These are phyloP conservation scores for Brienomyrus brachyistius DNA, from an alignment of 2,113 vertebrate genomes.

Conservation along the genomic window DNA sequence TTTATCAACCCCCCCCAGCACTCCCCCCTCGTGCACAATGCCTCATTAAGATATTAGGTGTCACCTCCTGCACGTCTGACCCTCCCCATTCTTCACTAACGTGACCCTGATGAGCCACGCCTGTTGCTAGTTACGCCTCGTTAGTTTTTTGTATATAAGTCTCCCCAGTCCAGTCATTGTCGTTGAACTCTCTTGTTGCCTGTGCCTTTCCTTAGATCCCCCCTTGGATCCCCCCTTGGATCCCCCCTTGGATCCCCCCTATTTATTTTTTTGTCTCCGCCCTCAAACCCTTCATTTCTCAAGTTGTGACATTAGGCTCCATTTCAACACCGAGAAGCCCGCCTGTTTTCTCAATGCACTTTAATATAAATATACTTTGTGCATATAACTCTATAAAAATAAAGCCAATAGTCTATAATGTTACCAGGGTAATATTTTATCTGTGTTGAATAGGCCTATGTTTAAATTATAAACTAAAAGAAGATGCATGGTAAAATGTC, in stretches of 20 bases:
- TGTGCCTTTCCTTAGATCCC: not conserved
- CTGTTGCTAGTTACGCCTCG: not conserved
- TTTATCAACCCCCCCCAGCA: not conserved
- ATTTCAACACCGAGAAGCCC: not conserved
- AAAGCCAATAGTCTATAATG: not conserved
- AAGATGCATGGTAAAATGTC: not conserved
- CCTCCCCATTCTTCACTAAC: not conserved
- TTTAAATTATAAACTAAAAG: not conserved
- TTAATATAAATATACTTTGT: not conserved
- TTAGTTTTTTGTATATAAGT: not conserved
- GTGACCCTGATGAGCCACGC: not conserved
- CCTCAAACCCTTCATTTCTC: no score
- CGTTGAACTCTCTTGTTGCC: not conserved
- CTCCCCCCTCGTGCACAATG: not conserved
- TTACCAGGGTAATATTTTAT: not conserved
- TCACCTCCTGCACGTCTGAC: not conserved
- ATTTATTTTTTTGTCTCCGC: not conserved
- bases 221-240: no score
- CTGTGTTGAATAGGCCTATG: not conserved
- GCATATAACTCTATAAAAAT: not conserved
- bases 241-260: no score
- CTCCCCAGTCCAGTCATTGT: not conserved
- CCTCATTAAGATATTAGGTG: not conserved
- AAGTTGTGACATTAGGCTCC: not conserved
- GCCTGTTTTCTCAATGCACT: not conserved